Base-by-base conservation (phyloP, 2,888 invertebrate genomes). In the Blomia tropicalis region DNA sequence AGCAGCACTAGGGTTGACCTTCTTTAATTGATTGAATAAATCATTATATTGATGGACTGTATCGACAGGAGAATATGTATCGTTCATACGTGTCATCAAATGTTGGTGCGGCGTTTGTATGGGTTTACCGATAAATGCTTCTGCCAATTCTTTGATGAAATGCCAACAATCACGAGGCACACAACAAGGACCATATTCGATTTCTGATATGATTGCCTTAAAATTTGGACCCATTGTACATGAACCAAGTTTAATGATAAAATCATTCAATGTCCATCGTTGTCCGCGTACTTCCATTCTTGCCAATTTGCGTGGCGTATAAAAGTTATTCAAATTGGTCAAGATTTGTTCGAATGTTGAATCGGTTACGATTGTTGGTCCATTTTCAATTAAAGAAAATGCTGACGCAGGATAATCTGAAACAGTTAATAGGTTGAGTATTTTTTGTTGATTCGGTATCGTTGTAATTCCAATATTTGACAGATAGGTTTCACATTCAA, bases 401-500 rank as follows among this genome's bases (percentile, higher is more conserved):
- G 90, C 89, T 0, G 92, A 87, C 0, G 90, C 91, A 0, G 93
- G 93, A 71, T 90, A 87, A 72, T 95, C 93, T 0, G 89, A 91
- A 74, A 93, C 89, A 76, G 93, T 92, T 7, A 95, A 78, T n/a
- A 93, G 84, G 74, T 92, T 89, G 0, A 92, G 84, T 0, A 85
- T 84, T 70, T 86, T 82, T 3, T 51, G 60, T 56, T 25, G 17
- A 22, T 25, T 32, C 23, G 22, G 22, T 25, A n/a, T 11, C 11
- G 54, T 61, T 19, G 31, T 43, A 17, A 69, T 67, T 58, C 66
- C 66, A 2, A 68, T 66, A 4, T 67, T 68, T 19, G 74, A 73
- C 68, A 74, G 82, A 71, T 87, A 92, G 0, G 91, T 91, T 74
- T 95, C 93, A 70, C 93, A 95, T 72, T 95, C 93, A 0, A 95